phyloP scores from a whole-genome alignment of 2,113 vertebrate species.

The Ovis canadensis region DNA sequence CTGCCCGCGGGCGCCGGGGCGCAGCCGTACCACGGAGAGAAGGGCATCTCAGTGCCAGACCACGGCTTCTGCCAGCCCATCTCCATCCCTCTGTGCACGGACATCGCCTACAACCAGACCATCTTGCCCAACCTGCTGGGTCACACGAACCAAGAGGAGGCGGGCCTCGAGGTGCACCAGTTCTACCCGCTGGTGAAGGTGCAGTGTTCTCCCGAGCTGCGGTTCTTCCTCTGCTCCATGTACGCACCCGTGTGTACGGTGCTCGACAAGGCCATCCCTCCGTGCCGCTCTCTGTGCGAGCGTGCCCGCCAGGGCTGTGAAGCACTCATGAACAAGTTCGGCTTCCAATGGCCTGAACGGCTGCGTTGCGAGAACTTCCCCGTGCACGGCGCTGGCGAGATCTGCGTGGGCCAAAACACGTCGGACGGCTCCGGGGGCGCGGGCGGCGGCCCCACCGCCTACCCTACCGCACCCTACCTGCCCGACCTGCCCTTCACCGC shows the following conservation, averaged over 20 bases:
- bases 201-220: conserved; percentile 90
- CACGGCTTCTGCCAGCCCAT: conserved; percentile 92
- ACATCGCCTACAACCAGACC: conserved; percentile 92
- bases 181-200: conserved; percentile 94
- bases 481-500: conserved; percentile 78
- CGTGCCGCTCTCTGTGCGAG: conserved; percentile 88
- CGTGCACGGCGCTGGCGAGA: conserved; percentile 85
- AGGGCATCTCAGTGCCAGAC: conserved; percentile 84
- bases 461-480: conserved; percentile 77
- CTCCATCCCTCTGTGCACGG: conserved; percentile 92
- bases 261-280: conserved; percentile 88
- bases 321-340: conserved; percentile 92
- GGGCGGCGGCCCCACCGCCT: conserved; percentile 72
- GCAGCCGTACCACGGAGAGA: conserved; percentile 84
- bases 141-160: conserved; percentile 89
- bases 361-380: conserved; percentile 89
- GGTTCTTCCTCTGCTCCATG: conserved; percentile 93
- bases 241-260: conserved; percentile 91
- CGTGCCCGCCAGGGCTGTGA: conserved; percentile 90
- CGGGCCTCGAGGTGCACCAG: conserved; percentile 91
- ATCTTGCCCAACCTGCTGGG: conserved; percentile 92
- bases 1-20: conserved; percentile 57
- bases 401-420: conserved; percentile 91
- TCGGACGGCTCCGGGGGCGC: conserved; percentile 78
- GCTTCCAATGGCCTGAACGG: conserved; percentile 89